phyloP scores from a whole-genome alignment of 2,113 vertebrate species.

The Ptyas mucosa region DNA sequence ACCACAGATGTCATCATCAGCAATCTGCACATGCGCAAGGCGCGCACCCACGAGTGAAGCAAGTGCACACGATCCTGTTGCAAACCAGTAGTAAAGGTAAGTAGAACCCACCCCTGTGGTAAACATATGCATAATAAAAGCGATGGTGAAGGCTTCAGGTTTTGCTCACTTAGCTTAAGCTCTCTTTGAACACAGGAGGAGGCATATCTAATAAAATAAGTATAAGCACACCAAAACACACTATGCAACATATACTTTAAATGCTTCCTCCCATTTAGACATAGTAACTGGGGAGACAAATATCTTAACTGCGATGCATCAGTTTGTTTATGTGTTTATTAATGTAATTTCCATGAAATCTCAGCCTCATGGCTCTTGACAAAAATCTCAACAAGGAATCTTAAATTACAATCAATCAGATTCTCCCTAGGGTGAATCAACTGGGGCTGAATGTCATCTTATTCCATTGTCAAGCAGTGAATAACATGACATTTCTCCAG shows the following conservation, averaged over 20 bases:
- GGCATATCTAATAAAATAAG: background rate
- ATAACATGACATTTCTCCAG: background rate
- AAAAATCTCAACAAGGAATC: background rate
- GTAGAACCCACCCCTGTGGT: too few relatives aligned
- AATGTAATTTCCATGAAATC: background rate
- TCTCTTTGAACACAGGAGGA: background rate
- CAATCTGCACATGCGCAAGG: too few relatives aligned
- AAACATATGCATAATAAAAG: too few relatives aligned
- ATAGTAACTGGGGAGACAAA: background rate
- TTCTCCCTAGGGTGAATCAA: background rate
- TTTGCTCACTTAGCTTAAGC: background rate
- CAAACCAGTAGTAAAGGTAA: too few relatives aligned
- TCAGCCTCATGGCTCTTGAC: background rate
- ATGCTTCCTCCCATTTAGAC: background rate
- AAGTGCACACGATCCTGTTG: too few relatives aligned
- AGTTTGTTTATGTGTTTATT: background rate
- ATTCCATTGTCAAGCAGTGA: background rate
- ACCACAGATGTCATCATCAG: too few relatives aligned
- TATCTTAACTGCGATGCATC: background rate
- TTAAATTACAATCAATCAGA: background rate
- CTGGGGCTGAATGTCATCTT: background rate
- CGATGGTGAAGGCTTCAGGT: background rate
- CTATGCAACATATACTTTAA: background rate
- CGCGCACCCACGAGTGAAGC: too few relatives aligned
- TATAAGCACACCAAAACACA: background rate